phyloP scores from a whole-genome alignment of 2,888 invertebrate species.

The Octonoba sinensis region DNA sequence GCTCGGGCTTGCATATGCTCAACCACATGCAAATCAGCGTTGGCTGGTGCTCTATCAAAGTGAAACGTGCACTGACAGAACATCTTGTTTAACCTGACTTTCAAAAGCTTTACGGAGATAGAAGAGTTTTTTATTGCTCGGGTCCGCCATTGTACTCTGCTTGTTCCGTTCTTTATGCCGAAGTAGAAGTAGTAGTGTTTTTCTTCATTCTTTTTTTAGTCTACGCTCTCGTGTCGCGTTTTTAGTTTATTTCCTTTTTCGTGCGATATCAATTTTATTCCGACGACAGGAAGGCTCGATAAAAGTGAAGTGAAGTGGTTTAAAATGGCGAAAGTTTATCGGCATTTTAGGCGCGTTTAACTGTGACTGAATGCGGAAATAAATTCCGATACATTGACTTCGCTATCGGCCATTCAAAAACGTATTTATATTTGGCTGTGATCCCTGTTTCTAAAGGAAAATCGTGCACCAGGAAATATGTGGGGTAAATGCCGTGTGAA shows the following conservation, averaged over 20 bases:
- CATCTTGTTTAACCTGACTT: conserved; percentile 64
- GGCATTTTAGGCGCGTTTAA: conserved; percentile 61
- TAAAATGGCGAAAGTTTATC: conserved; percentile 62
- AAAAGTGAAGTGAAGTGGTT: conserved; percentile 62
- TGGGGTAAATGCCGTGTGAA: conserved; percentile 59
- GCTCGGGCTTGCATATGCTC: conserved; percentile 52
- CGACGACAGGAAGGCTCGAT: conserved; percentile 59
- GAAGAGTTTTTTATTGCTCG: conserved; percentile 59
- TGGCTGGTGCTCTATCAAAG: conserved; percentile 64
- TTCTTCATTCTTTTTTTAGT: conserved; percentile 6
- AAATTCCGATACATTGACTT: conserved; percentile 63
- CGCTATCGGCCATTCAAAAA: conserved; percentile 58
- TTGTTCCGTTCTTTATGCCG: conserved; percentile 40
- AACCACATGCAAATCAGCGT: conserved; percentile 62
- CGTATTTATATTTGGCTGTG: conserved; percentile 61
- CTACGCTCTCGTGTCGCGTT: conserved; percentile 13
- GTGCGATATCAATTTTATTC: conserved; percentile 55
- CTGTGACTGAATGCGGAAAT: conserved; percentile 62
- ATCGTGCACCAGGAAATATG: conserved; percentile 26
- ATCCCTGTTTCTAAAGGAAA: conserved; percentile 47
- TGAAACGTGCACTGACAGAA: conserved; percentile 63
- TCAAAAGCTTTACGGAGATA: conserved; percentile 63
- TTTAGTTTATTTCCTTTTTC: conserved; percentile 55
- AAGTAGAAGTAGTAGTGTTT: conserved; percentile 48
- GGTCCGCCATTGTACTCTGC: conserved; percentile 47